phyloP scores from a whole-genome alignment of 2,113 vertebrate genomes.

The Fulmarus glacialis region DNA sequence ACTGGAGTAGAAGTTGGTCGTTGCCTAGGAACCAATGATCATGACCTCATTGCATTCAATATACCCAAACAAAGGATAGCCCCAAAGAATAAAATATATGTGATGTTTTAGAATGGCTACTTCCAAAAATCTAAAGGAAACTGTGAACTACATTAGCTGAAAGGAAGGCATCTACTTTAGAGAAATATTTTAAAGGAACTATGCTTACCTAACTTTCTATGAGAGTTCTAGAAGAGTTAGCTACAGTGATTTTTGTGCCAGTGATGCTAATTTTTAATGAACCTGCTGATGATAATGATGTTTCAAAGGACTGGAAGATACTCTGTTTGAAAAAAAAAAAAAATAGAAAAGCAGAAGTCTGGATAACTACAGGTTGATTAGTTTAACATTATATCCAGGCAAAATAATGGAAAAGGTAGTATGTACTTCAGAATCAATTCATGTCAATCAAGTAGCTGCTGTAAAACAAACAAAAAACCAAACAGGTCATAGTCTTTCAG shows the following conservation, averaged over 20 bases:
- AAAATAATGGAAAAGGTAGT: not conserved
- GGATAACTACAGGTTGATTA: not conserved
- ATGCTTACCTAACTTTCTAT: not conserved
- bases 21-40: slow-evolving; percentile 62
- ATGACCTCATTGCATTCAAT: slow-evolving; percentile 57
- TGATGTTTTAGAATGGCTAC: not conserved
- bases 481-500: not conserved
- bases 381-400: not conserved
- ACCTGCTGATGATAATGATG: not conserved
- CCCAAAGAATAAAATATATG: not conserved
- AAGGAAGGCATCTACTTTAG: not conserved
- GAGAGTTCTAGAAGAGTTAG: not conserved
- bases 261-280: not conserved
- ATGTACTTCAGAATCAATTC: not conserved
- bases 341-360: not conserved
- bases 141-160: not conserved
- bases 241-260: not conserved
- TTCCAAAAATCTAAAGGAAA: not conserved
- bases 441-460: not conserved
- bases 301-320: not conserved
- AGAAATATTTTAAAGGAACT: not conserved
- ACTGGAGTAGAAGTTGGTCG: slow-evolving; percentile 49
- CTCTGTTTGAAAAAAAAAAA: not conserved
- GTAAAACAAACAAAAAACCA: not conserved
- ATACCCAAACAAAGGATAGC: slow-evolving; percentile 9